phyloP scores from a whole-genome alignment of 2,888 invertebrate species.

The Sarcophaga rosellei region DNA sequence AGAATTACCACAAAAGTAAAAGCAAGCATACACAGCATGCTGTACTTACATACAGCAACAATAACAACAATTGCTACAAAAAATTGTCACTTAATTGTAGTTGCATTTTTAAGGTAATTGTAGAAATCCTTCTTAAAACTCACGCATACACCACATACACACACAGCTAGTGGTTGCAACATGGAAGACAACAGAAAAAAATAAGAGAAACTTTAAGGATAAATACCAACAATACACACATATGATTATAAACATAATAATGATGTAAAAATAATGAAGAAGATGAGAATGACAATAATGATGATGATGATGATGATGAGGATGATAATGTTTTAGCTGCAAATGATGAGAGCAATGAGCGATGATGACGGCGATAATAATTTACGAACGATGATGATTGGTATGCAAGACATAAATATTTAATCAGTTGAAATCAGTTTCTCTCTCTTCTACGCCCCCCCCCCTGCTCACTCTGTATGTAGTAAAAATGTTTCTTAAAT shows the following conservation, averaged over 20 bases:
- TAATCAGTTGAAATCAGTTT: constrained; percentile 46
- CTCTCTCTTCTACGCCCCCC: not conserved
- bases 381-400: constrained; percentile 21
- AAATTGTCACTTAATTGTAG: constrained; percentile 69
- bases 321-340: not conserved
- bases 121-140: constrained; percentile 57
- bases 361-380: not conserved
- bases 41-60: not conserved
- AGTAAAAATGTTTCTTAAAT: too few species aligned
- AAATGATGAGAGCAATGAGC: constrained; percentile 44
- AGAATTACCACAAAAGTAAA: not conserved
- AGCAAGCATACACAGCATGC: constrained; percentile 19
- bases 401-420: constrained; percentile 60
- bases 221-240: constrained; percentile 54
- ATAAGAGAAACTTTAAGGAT: constrained; percentile 20
- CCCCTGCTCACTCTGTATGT: not conserved
- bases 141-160: constrained; percentile 8
- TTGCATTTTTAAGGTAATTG: constrained; percentile 66
- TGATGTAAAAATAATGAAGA: not conserved
- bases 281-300: not conserved
- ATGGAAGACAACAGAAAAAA: not conserved
- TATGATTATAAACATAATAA: constrained; percentile 47
- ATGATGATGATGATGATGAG: constrained; percentile 34
- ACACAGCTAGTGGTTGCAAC: not conserved
- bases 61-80: constrained; percentile 39